phyloP scores from a whole-genome alignment of 2,888 invertebrate species.

The Tetranychus truncatus region DNA sequence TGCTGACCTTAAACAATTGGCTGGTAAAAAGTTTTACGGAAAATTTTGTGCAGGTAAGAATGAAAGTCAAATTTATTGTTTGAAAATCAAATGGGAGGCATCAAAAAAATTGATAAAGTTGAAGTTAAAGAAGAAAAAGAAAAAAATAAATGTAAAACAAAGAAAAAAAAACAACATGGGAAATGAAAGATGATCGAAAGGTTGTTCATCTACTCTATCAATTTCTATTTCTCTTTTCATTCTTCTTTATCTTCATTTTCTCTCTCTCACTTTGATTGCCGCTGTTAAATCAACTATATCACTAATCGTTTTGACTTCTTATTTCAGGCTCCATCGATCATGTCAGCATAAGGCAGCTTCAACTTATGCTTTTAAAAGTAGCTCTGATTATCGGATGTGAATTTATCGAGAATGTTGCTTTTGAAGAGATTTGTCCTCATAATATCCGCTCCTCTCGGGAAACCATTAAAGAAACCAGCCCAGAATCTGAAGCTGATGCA shows the following conservation, averaged over 20 bases:
- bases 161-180: not conserved
- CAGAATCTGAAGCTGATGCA: not conserved
- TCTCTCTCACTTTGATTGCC: not conserved
- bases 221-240: not conserved
- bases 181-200: not conserved
- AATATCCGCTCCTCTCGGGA: not conserved
- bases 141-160: not conserved
- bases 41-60: slow-evolving; percentile 78
- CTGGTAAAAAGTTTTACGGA: slow-evolving; percentile 94
- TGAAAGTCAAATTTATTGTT: not conserved
- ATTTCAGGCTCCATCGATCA: slow-evolving; percentile 60
- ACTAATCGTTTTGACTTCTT: slow-evolving; percentile 9
- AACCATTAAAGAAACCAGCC: not conserved
- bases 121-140: not conserved
- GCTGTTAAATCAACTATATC: not conserved
- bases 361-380: slow-evolving; percentile 86
- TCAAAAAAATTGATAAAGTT: not conserved
- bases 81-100: not conserved
- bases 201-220: not conserved
- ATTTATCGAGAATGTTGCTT: slow-evolving; percentile 69
- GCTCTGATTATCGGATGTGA: slow-evolving; percentile 84
- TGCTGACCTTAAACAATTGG: slow-evolving; percentile 73
- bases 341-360: slow-evolving; percentile 74
- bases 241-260: not conserved
- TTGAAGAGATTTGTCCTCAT: slow-evolving; percentile 42